Evolutionary conservation across 2,113 vertebrate species (phyloP), one percentile per base, ranked within the genome.

Genomic region (Eudyptes chrysolophus): DNA sequence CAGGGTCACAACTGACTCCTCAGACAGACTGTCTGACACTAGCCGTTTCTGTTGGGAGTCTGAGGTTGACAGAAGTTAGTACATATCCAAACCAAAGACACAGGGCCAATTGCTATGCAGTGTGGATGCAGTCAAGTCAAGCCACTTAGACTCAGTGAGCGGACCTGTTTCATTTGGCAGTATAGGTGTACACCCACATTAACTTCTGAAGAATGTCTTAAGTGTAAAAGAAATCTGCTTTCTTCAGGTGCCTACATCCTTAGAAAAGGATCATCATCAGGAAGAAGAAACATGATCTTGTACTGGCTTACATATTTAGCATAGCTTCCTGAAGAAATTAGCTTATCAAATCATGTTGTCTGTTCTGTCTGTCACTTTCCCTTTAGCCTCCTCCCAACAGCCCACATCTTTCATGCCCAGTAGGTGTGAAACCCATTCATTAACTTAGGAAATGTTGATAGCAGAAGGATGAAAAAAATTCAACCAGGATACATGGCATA

Each of bases 391-490:
- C 27, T 84, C 49, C 36, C 54, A 91, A 49, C 84, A 89, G 42
- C 84, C 81, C 60, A 88, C 88, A 92, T 46, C 71, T 96, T 92
- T 96, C 76, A 76, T 69, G 49, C 27, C 76, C 89, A 86, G 48
- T 80, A 97, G 75, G 75, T 96, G 93, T 96, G 89, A 88, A 96
- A 96, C 54, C 76, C 54, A 26, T 80, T 92, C 62, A 92, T 83
- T 76, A 90, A 8, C 13, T 85, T 40, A 64, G 49, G 16, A 96
- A 90, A 60, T 80, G 18, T 27, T 77, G 62, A 20, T 83, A 60
- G 55, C 55, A 92, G 79, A 83, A 92, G 25, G 68, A 90, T 57
- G 66, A 90, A 96, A 82, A 72, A 52, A 61, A 54, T 3, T 76
- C 27, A 79, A 6, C 24, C 30, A 46, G 25, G 26, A 79, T 34